Evolutionary conservation across 1,140 invertebrate species (phyloP), one percentile per base, ranked within the genome.

Genomic region (Mizuhopecten yessoensis): DNA sequence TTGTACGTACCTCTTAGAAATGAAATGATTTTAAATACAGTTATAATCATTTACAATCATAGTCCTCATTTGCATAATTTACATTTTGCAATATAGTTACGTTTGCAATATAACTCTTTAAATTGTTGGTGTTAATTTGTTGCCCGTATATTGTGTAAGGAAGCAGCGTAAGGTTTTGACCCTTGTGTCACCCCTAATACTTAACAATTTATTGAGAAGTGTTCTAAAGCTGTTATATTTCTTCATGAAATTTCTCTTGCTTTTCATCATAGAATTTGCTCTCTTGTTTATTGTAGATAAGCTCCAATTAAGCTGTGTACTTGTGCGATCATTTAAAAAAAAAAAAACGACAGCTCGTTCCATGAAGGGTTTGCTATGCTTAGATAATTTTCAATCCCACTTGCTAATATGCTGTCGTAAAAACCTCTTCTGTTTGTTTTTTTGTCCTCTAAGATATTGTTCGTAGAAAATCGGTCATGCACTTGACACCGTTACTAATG

Each of bases 401-500:
- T 34, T 34, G 86, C 34, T 49, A 34, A 36, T 39, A 34, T 86
- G 39, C 34, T 86, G 20, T 33, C 36, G 89, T 42, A 86, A n/a
- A 1, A 45, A 45, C 17, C 17, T 45, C n/a, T n/a, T n/a, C n/a
- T n/a, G n/a, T n/a, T n/a, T 45, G 10, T 86, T 42, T 75, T 86
- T 29, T 17, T 34, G 20, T 88, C 34, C 29, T 34, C 36, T 39
- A 17, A 42, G 29, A 89, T 49, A 33, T 87, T 39, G 57, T 88
- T 36, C 0, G 39, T 34, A 33, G 42, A 87, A 86, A 42, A 34
- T 49, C 75, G 87, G 86, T 86, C 39, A 34, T 86, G 45, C 39
- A 89, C 88, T 34, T 75, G 42, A 87, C 34, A 86, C 75, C 20
- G 49, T 17, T 36, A 92, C 39, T 92, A 33, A 33, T 39, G 36